Conservation (phyloP, 1,140 invertebrate species). For the Trichomalopsis sarcophagae region DNA sequence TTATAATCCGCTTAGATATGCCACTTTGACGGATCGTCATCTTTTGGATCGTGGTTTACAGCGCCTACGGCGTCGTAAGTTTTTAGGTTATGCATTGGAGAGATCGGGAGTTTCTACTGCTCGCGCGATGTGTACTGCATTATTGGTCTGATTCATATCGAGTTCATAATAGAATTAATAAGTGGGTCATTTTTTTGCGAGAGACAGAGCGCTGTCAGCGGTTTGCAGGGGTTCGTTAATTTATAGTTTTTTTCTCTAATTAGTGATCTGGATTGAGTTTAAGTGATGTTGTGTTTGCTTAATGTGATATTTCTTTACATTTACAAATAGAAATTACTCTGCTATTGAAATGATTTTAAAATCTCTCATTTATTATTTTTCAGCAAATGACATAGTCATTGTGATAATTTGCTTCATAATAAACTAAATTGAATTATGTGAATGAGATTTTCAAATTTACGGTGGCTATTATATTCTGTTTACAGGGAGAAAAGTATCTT, state of each 20-base stretch:
- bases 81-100: constrained; percentile 31
- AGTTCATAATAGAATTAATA: not conserved
- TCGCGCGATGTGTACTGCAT: not conserved
- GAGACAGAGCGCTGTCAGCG: not conserved
- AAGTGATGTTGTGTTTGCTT: not conserved
- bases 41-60: not conserved
- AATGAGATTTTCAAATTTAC: not conserved
- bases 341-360: too few species aligned
- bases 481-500: constrained; percentile 86
- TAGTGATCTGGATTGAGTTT: not conserved
- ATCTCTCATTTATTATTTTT: too few species aligned
- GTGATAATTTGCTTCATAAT: too few species aligned
- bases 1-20: not conserved
- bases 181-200: not conserved
- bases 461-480: not conserved
- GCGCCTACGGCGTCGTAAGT: constrained; percentile 46
- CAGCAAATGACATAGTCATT: too few species aligned
- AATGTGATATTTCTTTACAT: not conserved
- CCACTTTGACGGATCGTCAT: not conserved
- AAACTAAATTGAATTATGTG: too few species aligned
- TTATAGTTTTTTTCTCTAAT: not conserved
- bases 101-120: not conserved
- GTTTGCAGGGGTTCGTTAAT: not conserved
- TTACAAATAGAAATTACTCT: too few species aligned
- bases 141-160: not conserved